Base-by-base conservation (phyloP, 2,888 invertebrate species). In the Pollenia angustigena region DNA sequence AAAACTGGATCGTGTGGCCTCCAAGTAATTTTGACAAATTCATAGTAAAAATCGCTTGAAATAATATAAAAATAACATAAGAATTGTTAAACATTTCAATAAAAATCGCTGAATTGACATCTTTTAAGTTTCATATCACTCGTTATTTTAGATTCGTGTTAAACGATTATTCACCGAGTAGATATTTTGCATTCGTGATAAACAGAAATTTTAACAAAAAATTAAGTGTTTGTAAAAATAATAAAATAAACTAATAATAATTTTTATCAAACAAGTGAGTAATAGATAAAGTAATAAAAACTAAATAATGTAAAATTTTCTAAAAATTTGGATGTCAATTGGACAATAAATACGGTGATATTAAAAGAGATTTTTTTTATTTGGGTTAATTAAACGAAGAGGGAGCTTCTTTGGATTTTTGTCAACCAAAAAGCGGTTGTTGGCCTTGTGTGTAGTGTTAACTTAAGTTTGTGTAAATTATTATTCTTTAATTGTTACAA, bases 131-230 rank as follows among this genome's bases (percentile, higher is more conserved):
- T 23, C 12, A 71, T 18, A 2, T 18, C 6, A 56, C 46, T 75
- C 76, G 71, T 74, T 56, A 40, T 44, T 18, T 46, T 32, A 46
- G 14, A 10, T 40, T 72, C 56, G 69, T 83, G 52, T 71, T 58
- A 64, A 56, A 80, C 80, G 83, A 83, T 62, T 68, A 71, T 23
- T 69, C 16, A 58, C 81, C 86, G 85, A 86, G 81, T 72, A 50
- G 32, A 60, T 54, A 84, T 84, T 84, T 87, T 78, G 68, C 56
- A 54, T 83, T 83, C 80, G 76, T 80, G 83, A 87, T 87, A 87
- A 87, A 87, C 83, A 87, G 72, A 84, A 68, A 81, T 72, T 72
- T 80, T 75, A 60, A 42, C 18, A 58, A 50, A 46, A 66, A 78
- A 68, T 78, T 78, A 71, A 68, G 80, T 79, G 71, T 69, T 83